Evolutionary conservation across 2,888 invertebrate species (phyloP), one percentile per base, ranked within the genome.

Genomic region (Griposia aprilina): DNA sequence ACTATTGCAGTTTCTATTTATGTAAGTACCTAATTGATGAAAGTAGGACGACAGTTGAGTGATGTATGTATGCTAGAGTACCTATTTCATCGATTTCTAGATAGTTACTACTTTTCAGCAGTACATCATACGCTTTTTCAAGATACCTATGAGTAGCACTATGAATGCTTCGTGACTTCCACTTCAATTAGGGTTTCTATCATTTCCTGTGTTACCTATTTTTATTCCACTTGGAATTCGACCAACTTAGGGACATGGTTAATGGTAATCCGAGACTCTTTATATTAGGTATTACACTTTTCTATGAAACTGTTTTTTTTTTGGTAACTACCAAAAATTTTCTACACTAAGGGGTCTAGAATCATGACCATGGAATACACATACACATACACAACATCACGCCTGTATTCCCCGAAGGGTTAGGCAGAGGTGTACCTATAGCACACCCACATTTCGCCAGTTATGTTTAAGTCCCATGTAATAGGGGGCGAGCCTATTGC

Each of bases 11-110:
- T 84, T 84, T 71, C 5, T 30, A 48, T 13, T 23, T 30, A 41
- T 23, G 23, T 57, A 41, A 11, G 36, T 36, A 48, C 15, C 30
- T 81, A 52, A 80, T 66, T 84, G 30, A 60, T 55, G 59, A 63
- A 82, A 67, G 62, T 81, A 65, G 81, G 52, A 17, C 84, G 68
- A n/a, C 13, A 52, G 23, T 65, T 55, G 26, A 52, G 26, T 80
- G 73, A 69, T 62, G 67, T 23, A 41, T 3, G 23, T 7, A 30
- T 13, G 26, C 11, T 10, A 1, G 2, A 68, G 5, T 60, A n/a
- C 41, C 41, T 2, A 45, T 81, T 74, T 74, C 41, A 57, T 11
- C 57, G 6, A 65, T 52, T 75, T 50, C 41, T 17, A 65, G 15
- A 30, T 45, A 65, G n/a, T n/a, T n/a, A n/a, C 3, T 36, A 2